These are phyloP conservation scores for Nannoperca obscura DNA, from an alignment of 2,797 vertebrate genomes.

Conservation along the genomic window DNA sequence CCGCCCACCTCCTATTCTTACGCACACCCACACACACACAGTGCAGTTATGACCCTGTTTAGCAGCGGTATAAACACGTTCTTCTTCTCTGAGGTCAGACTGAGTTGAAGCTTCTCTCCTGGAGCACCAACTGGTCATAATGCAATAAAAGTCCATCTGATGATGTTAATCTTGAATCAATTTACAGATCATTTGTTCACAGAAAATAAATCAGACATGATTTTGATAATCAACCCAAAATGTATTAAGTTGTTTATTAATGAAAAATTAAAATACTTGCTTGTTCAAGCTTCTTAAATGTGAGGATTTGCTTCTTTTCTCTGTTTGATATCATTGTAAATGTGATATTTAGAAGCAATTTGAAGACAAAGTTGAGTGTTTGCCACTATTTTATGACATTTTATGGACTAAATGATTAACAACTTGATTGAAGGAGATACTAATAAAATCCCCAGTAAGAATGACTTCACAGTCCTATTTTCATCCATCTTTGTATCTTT, in stretches of 20 bases:
- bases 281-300: neutral
- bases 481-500: neutral
- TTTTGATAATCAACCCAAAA: neutral
- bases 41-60: slow-evolving; percentile 55
- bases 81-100: slow-evolving; percentile 47
- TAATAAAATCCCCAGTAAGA: neutral
- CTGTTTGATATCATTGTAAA: neutral
- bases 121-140: neutral
- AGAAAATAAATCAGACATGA: neutral
- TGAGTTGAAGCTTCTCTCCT: slow-evolving; percentile 49
- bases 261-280: neutral
- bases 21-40: slow-evolving; percentile 6
- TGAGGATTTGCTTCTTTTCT: neutral
- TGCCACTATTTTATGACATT: neutral
- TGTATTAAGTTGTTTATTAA: neutral
- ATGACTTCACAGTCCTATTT: neutral
- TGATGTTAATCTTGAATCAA: neutral
- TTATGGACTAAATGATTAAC: neutral
- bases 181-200: neutral
- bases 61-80: slow-evolving; percentile 38
- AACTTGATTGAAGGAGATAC: neutral
- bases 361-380: neutral
- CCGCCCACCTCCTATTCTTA: neutral
- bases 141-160: neutral
- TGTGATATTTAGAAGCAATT: neutral